Evolutionary conservation across 2,797 vertebrate species (phyloP).

Genomic region (Myiotriccus ornatus): DNA sequence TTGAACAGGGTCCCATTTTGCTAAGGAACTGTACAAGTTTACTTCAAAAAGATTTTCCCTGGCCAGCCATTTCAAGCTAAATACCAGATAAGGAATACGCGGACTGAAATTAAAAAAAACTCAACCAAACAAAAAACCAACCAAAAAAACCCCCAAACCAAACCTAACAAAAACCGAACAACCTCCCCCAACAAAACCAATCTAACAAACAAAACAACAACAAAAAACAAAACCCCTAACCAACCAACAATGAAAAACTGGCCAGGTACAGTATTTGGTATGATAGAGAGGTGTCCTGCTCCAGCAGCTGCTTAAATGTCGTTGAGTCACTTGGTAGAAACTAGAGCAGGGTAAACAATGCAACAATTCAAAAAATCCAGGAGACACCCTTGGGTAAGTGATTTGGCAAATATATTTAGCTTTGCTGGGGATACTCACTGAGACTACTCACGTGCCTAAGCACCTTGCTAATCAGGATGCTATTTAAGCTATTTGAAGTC

Average conservation of each 20-base stretch:
- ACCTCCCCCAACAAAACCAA: not conserved
- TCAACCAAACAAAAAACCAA: not conserved
- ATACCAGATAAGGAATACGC: not conserved
- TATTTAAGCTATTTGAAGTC: slow-evolving; percentile 17
- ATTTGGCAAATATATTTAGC: slow-evolving; percentile 60
- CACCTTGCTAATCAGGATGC: slow-evolving; percentile 55
- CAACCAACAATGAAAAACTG: not conserved
- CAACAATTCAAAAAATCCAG: slow-evolving; percentile 64
- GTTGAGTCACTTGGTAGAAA: slow-evolving; percentile 60
- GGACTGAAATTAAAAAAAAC: not conserved
- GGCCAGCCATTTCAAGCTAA: not conserved
- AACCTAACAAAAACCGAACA: not conserved
- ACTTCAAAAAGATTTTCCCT: not conserved
- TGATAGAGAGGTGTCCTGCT: not conserved
- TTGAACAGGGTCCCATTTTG: not conserved
- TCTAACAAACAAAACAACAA: not conserved
- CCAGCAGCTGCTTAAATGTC: not conserved
- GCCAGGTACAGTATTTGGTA: not conserved
- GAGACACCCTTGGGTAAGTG: slow-evolving; percentile 67
- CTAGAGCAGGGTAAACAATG: slow-evolving; percentile 61
- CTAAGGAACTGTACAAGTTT: not conserved
- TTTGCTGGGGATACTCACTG: slow-evolving; percentile 35
- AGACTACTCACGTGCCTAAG: slow-evolving; percentile 26
- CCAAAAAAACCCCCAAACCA: not conserved
- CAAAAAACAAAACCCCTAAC: not conserved